Evolutionary conservation across 2,113 vertebrate genomes (phyloP).

Genomic region (Ciconia maguari): DNA sequence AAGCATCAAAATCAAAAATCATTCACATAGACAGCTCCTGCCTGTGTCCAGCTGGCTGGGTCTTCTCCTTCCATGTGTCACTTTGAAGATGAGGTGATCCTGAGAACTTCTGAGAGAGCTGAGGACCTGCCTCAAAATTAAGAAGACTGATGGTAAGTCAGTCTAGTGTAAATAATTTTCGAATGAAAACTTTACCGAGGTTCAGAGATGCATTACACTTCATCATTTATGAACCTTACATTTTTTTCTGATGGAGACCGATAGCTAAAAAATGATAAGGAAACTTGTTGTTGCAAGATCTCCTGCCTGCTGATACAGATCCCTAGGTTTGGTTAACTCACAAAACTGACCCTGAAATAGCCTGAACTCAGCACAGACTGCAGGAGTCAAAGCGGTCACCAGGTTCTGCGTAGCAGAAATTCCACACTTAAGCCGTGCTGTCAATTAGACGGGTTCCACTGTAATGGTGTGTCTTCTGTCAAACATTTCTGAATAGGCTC

Average conservation of each 20-base stretch:
- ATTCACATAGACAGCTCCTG: background rate
- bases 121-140: background rate
- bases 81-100: background rate
- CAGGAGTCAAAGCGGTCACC: constrained; percentile 5
- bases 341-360: constrained; percentile 35
- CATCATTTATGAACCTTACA: background rate
- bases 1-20: background rate
- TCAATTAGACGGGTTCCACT: constrained; percentile 64
- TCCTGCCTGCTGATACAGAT: background rate
- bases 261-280: background rate
- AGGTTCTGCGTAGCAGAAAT: constrained; percentile 40
- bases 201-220: background rate
- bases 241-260: background rate
- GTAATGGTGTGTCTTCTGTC: constrained; percentile 63
- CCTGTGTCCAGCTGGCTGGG: background rate
- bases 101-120: background rate
- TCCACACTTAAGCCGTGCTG: constrained; percentile 62
- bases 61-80: background rate
- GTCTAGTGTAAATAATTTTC: background rate
- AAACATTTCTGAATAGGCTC: constrained; percentile 61
- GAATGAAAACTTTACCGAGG: background rate
- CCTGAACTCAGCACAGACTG: background rate
- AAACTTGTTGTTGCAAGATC: background rate
- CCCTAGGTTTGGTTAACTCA: background rate
- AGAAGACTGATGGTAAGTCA: background rate